These are phyloP conservation scores for Lophura nycthemera DNA, from an alignment of 2,113 vertebrate genomes.

Conservation along the genomic window DNA sequence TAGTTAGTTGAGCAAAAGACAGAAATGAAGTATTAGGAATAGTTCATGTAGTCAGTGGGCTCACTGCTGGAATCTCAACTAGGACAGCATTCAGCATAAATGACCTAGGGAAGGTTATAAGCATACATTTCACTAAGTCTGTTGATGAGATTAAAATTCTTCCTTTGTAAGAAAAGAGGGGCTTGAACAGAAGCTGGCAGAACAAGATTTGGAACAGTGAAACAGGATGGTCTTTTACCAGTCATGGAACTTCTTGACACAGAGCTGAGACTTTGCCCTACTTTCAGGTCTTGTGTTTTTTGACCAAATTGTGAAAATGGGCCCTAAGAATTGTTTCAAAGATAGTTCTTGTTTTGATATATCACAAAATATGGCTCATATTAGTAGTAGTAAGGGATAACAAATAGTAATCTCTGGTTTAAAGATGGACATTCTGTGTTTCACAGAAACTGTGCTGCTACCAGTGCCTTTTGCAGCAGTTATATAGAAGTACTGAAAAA, in stretches of 20 bases:
- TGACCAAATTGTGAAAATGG: not conserved
- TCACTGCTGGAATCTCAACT: not conserved
- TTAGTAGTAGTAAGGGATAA: not conserved
- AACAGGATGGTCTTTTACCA: not conserved
- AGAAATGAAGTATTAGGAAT: not conserved
- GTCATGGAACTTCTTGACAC: not conserved
- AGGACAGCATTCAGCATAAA: no score
- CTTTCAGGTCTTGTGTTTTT: not conserved
- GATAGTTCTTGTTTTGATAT: not conserved
- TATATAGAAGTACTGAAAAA: not conserved
- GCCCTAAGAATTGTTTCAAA: not conserved
- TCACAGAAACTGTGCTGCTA: not conserved
- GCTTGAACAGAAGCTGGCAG: not conserved
- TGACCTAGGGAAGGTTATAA: not conserved
- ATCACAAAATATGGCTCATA: not conserved
- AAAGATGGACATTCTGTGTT: not conserved
- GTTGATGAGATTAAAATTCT: not conserved
- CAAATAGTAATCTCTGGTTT: not conserved
- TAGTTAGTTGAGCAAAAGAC: not conserved
- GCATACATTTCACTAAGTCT: not conserved
- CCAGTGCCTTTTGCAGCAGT: not conserved
- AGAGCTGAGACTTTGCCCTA: not conserved
- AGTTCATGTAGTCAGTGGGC: not conserved
- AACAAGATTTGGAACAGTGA: not conserved
- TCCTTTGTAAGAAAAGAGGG: not conserved